A percentile compares a stretch with the other conserved stretches of the same genome.
Conservation (phyloP, 1,140 invertebrate genomes). For the Pachypeltis micranthus region DNA sequence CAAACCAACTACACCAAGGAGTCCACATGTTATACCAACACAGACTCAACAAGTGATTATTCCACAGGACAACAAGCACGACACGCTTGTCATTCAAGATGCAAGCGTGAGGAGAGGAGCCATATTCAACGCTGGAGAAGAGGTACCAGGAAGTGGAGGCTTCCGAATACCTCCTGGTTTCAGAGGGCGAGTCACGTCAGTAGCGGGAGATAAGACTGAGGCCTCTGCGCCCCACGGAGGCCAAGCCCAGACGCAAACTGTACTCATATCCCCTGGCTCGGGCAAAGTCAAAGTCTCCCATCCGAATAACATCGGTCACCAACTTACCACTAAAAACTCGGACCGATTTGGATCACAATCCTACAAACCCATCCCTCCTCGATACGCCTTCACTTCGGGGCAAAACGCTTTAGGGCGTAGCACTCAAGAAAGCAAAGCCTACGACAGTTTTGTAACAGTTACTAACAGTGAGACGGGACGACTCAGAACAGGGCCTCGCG, state of each 20-base stretch:
- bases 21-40: slow-evolving; percentile 19
- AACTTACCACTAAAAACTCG: neutral
- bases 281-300: slow-evolving; percentile 36
- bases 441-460: slow-evolving; percentile 51
- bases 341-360: neutral
- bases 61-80: slow-evolving; percentile 28
- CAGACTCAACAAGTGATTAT: slow-evolving; percentile 31
- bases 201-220: slow-evolving; percentile 44
- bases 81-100: slow-evolving; percentile 33
- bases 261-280: slow-evolving; percentile 42
- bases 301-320: neutral
- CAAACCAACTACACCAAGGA: slow-evolving; percentile 12
- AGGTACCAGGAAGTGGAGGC: slow-evolving; percentile 46
- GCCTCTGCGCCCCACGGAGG: slow-evolving; percentile 41
- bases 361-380: neutral
- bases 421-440: slow-evolving; percentile 12
- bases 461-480: slow-evolving; percentile 64
- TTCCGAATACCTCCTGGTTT: slow-evolving; percentile 54
- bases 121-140: slow-evolving; percentile 47
- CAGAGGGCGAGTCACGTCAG: slow-evolving; percentile 48
- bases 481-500: slow-evolving; percentile 40
- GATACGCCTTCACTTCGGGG: slow-evolving; percentile 9
- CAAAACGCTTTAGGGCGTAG: slow-evolving; percentile 1
- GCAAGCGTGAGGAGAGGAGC: slow-evolving; percentile 35
- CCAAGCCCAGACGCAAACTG: slow-evolving; percentile 51